phyloP scores from a whole-genome alignment of 2,888 invertebrate species.

The Formica aserva region DNA sequence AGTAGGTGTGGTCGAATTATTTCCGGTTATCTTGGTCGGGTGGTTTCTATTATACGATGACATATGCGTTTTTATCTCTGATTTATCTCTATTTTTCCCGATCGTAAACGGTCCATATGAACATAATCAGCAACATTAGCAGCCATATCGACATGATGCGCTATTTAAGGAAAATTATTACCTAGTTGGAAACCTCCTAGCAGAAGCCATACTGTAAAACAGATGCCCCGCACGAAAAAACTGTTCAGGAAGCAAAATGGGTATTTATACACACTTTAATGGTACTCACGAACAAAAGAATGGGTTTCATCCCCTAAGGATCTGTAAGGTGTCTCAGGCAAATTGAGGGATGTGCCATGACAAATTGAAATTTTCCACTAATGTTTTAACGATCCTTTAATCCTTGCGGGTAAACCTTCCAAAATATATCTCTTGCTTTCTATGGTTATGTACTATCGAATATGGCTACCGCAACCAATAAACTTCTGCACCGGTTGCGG shows the following conservation, averaged over 20 bases:
- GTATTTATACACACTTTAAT: slow-evolving; percentile 72
- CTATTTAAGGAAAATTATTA: slow-evolving; percentile 76
- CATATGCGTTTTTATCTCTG: slow-evolving; percentile 56
- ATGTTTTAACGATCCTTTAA: background rate
- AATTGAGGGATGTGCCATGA: background rate
- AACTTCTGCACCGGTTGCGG: slow-evolving; percentile 34
- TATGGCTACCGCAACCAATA: slow-evolving; percentile 27
- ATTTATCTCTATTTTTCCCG: slow-evolving; percentile 38
- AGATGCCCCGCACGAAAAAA: slow-evolving; percentile 54
- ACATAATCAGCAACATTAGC: slow-evolving; percentile 46
- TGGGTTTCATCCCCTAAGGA: slow-evolving; percentile 22
- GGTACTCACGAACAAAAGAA: slow-evolving; percentile 48
- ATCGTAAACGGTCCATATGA: background rate
- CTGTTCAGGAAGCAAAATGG: slow-evolving; percentile 66
- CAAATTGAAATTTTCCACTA: slow-evolving; percentile 19
- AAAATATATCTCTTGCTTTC: background rate
- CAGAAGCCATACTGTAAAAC: slow-evolving; percentile 59
- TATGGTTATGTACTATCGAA: slow-evolving; percentile 1
- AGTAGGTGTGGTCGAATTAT: slow-evolving; percentile 46
- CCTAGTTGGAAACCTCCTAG: slow-evolving; percentile 52
- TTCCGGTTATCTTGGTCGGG: slow-evolving; percentile 65
- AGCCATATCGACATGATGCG: slow-evolving; percentile 63
- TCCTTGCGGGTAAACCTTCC: background rate
- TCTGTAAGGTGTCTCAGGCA: background rate
- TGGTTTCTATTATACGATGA: slow-evolving; percentile 62